phyloP scores from a whole-genome alignment of 2,113 vertebrate species.

The Dipodomys stephensi region DNA sequence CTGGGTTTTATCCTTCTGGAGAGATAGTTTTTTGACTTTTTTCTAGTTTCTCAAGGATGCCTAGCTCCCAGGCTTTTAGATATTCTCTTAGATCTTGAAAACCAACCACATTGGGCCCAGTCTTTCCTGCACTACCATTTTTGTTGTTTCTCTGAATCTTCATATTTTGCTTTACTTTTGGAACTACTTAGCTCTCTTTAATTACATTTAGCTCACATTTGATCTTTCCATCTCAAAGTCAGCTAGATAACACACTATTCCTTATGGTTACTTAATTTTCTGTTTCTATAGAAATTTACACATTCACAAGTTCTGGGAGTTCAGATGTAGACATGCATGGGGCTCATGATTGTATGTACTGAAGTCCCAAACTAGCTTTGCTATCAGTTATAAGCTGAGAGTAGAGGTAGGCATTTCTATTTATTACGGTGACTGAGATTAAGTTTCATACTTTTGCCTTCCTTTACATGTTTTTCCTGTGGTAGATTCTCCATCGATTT shows the following conservation, averaged over 20 bases:
- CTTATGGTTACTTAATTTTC: background rate
- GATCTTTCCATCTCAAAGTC: background rate
- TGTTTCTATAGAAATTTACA: background rate
- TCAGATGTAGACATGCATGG: background rate
- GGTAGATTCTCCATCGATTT: background rate
- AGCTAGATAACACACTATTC: background rate
- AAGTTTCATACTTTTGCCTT: background rate
- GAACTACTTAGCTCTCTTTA: background rate
- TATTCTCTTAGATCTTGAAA: conserved; percentile 9
- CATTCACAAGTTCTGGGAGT: background rate
- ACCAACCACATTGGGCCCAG: background rate
- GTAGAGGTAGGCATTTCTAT: background rate
- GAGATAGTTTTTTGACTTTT: background rate
- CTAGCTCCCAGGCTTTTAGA: background rate
- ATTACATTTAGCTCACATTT: background rate
- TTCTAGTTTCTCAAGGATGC: background rate
- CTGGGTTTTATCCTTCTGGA: background rate
- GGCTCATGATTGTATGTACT: background rate
- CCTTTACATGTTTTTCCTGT: background rate
- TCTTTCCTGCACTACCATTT: background rate
- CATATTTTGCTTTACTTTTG: background rate
- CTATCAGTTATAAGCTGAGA: background rate
- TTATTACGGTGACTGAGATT: background rate
- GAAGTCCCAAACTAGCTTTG: background rate
- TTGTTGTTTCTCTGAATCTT: background rate